Evolutionary conservation across 2,113 vertebrate species (phyloP).

Genomic region (Mellivora capensis): DNA sequence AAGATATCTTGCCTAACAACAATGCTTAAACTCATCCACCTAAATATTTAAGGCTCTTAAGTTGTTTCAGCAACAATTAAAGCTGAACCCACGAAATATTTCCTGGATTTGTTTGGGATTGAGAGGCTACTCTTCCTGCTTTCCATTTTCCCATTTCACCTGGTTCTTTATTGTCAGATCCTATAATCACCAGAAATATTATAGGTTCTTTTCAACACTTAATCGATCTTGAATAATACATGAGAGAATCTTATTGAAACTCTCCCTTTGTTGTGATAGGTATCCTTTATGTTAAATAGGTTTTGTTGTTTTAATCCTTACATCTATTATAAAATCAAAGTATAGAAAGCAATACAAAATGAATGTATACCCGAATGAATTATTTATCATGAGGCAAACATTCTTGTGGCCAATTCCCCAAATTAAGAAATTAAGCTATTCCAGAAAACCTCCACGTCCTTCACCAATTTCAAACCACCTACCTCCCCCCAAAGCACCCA

Average conservation of each 20-base stretch:
- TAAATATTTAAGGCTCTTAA: neutral
- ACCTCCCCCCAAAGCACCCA: neutral
- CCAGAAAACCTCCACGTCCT: neutral
- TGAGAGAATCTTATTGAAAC: neutral
- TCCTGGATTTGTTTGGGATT: neutral
- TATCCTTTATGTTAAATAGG: neutral
- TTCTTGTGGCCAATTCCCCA: neutral
- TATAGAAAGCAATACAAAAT: slow-evolving; percentile 10
- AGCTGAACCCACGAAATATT: neutral
- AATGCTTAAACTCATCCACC: slow-evolving; percentile 4
- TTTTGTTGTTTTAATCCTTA: slow-evolving; percentile 26
- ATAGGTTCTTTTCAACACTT: neutral
- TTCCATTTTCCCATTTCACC: neutral
- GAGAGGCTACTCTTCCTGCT: neutral
- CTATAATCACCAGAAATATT: neutral
- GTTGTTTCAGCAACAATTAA: slow-evolving; percentile 7
- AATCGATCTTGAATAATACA: neutral
- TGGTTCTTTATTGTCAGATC: neutral
- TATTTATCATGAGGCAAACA: neutral
- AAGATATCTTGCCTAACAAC: neutral
- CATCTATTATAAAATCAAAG: neutral
- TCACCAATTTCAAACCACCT: neutral
- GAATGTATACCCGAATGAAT: neutral
- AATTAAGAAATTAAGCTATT: neutral
- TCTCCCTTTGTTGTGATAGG: neutral